Evolutionary conservation across 2,888 invertebrate species (phyloP).

Genomic region (Oeneis ivallda): DNA sequence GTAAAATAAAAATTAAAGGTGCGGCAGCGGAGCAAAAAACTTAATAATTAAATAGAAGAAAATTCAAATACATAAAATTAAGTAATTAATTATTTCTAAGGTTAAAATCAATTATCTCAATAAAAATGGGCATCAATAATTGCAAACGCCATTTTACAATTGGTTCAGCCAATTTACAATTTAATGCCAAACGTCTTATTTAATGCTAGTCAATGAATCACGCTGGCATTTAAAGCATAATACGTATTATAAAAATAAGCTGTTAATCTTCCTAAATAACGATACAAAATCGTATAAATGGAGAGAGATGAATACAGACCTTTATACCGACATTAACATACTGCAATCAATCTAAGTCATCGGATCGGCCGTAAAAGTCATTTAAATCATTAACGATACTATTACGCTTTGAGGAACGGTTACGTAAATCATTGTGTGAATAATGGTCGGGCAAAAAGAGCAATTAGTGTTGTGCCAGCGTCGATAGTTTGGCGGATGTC

Average conservation of each 20-base stretch:
- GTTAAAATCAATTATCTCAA: not conserved
- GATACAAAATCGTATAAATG: conserved; percentile 30
- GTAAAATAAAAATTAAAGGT: not conserved
- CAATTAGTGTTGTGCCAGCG: conserved; percentile 76
- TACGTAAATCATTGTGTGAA: conserved; percentile 74
- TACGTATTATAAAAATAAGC: conserved; percentile 14
- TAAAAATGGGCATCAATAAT: not conserved
- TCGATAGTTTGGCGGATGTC: conserved; percentile 79
- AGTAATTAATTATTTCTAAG: too few species aligned
- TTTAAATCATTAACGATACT: conserved; percentile 67
- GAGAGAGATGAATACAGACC: conserved; percentile 27
- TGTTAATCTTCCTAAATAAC: conserved; percentile 29
- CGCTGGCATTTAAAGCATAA: conserved; percentile 16
- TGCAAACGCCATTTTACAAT: not conserved
- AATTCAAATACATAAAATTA: too few species aligned
- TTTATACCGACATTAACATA: conserved; percentile 40
- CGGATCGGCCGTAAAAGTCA: conserved; percentile 65
- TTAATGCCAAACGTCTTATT: conserved; percentile 21
- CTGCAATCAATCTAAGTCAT: conserved; percentile 70
- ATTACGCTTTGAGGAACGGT: conserved; percentile 59
- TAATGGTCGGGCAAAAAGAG: conserved; percentile 68
- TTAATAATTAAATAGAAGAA: too few species aligned
- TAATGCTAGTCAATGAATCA: conserved; percentile 21
- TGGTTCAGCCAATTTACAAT: conserved; percentile 11
- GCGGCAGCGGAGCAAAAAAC: too few species aligned